Base-by-base conservation (phyloP, 2,888 invertebrate species). In the Heterodera filipjevi region DNA sequence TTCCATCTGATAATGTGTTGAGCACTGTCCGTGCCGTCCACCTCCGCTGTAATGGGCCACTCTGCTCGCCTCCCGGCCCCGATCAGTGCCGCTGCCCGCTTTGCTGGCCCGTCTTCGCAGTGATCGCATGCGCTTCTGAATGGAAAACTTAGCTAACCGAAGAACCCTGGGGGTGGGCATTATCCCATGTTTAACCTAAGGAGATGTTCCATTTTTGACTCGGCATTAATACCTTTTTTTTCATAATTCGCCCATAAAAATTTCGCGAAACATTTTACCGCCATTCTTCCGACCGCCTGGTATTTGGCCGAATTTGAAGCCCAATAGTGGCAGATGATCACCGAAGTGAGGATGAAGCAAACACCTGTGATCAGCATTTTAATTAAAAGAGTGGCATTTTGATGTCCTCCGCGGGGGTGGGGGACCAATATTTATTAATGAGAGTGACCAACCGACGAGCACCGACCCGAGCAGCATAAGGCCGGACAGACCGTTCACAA, bases 251-350 rank as follows among this genome's bases (percentile, higher is more conserved):
- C n/a, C n/a, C n/a, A n/a, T n/a, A n/a, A n/a, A n/a, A n/a, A n/a
- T n/a, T n/a, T n/a, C n/a, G n/a, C n/a, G n/a, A n/a, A n/a, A n/a
- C 22, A 46, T 74, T 82, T 77, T 64, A 86, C 87, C 53, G 87
- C 85, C 66, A 87, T 83, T 74, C 84, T 81, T 22, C 86, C 86
- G 66, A 87, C 87, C 12, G 87, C 84, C 73, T 87, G 87, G 79
- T 87, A 87, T 71, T 85, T 85, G 30, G 86, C 82, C 0, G 86
- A 86, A 66, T 87, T 85, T 30, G 87, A 86, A 66, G 86, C 86
- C 87, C 87, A 87, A 77, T 87, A 87, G 77, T 87, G 87, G 71
- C 87, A 87, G 77, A 87, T 87, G 82, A 87, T 84, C 39, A 87
- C 87, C 8, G 87, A 86, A 3, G 86, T 87, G 66, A 87, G 79